Base-by-base conservation (phyloP, 2,113 vertebrate genomes). In the Rhynchopsitta pachyrhyncha region DNA sequence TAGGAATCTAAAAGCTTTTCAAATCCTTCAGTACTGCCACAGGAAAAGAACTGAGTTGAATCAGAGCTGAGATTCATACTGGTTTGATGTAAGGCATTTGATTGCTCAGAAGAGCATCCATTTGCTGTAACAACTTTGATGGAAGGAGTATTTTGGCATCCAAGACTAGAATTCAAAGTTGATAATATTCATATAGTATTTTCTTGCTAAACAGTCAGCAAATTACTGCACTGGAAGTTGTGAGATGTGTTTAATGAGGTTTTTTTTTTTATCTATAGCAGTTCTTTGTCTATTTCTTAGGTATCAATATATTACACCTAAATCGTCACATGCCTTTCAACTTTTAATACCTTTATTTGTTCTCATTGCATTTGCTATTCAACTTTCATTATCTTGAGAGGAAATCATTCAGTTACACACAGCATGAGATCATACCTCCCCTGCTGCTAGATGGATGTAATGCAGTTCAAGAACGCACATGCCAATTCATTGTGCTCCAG, bases 301-400 rank as follows among this genome's bases (percentile, higher is more conserved):
- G 67, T 85, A 90, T 93, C 63, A 96, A 96, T 81, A 95, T 70
- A 93, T 82, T 93, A 95, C 94, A 96, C 55, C 69, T 96, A 97
- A 94, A 95, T 96, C 93, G 97, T 96, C 88, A 91, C 33, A 92
- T 91, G 84, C 49, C 95, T 97, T 97, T 95, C 95, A 96, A 70
- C 82, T 92, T 97, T 75, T 94, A 96, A 98, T 96, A 95, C 79
- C 84, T 95, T 95, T 95, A 93, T 96, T 95, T 95, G 82, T 77
- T 95, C 92, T 60, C 67, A 0, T 57, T 77, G 50, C 94, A 95
- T 92, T 97, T 95, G 94, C 95, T 97, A 94, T 97, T 97, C 94
- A 85, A 82, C 92, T 97, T 97, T 92, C 95, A 98, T 97, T 97
- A 97, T 96, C 93, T 93, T 90, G 95, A 94, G 97, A 91, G 91